Evolutionary conservation across 2,888 invertebrate genomes (phyloP).

Genomic region (Glyphotaelius pellucidus): DNA sequence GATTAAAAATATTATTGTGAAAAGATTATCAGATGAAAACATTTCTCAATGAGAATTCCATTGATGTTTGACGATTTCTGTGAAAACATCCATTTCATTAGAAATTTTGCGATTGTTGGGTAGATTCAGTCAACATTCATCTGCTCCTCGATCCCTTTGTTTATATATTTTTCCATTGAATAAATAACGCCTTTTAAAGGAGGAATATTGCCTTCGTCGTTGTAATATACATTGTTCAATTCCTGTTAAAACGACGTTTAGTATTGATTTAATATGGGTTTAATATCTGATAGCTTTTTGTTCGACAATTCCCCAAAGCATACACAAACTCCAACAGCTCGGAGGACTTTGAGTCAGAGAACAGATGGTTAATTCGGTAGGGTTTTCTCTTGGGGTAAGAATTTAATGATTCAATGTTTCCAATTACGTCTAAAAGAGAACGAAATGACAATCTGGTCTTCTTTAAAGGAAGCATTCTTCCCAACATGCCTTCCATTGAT

Average conservation of each 20-base stretch:
- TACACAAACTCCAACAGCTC: too few relatives aligned
- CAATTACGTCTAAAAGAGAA: too few relatives aligned
- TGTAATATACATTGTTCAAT: neutral
- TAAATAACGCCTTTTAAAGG: neutral
- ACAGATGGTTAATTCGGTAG: too few relatives aligned
- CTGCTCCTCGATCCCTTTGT: neutral
- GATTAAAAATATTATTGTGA: neutral
- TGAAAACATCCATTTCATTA: neutral
- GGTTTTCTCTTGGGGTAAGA: too few relatives aligned
- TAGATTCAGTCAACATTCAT: neutral
- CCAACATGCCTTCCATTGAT: too few relatives aligned
- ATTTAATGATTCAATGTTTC: too few relatives aligned
- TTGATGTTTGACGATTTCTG: neutral
- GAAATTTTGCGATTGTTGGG: neutral
- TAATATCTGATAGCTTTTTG: too few relatives aligned
- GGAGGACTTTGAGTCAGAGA: too few relatives aligned
- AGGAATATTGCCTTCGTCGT: neutral
- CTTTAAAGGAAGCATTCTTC: too few relatives aligned
- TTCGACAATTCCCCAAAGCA: too few relatives aligned
- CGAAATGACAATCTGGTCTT: too few relatives aligned
- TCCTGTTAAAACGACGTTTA: neutral
- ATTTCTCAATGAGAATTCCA: neutral
- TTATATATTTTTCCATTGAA: neutral
- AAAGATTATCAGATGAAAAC: neutral
- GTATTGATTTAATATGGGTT: neutral